Evolutionary conservation across 2,113 vertebrate genomes (phyloP).

Genomic region (Danionella cerebrum): DNA sequence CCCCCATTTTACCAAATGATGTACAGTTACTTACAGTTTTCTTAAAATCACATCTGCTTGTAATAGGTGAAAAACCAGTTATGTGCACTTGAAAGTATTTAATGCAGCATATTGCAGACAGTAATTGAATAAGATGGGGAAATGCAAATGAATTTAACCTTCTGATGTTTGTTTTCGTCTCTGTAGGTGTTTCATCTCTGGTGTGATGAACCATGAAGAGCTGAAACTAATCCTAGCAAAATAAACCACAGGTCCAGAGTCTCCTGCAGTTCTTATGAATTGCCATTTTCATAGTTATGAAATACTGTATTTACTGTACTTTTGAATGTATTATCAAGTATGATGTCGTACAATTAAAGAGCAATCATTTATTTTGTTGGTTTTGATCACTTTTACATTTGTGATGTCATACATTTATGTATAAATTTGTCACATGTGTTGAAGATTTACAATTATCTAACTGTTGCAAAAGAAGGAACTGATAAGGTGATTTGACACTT

Average conservation of each 20-base stretch:
- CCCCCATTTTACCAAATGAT: too few relatives aligned
- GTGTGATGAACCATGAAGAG: constrained; percentile 41
- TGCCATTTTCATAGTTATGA: constrained; percentile 24
- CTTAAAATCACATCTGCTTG: too few relatives aligned
- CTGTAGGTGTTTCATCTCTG: constrained; percentile 57
- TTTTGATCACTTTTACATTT: too few relatives aligned
- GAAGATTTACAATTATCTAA: neutral
- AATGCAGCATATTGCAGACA: too few relatives aligned
- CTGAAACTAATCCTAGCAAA: neutral
- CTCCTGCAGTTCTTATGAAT: constrained; percentile 2
- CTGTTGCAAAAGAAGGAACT: neutral
- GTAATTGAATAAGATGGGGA: too few relatives aligned
- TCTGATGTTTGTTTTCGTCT: neutral
- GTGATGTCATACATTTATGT: too few relatives aligned
- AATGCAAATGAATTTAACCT: too few relatives aligned
- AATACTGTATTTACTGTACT: constrained; percentile 6
- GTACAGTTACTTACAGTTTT: too few relatives aligned
- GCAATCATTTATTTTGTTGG: constrained; percentile 21
- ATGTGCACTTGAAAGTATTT: too few relatives aligned
- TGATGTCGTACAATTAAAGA: constrained; percentile 38
- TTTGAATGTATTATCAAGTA: constrained; percentile 40
- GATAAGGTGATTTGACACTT: neutral
- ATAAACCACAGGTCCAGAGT: neutral
- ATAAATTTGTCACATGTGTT: too few relatives aligned
- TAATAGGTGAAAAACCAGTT: too few relatives aligned